phyloP scores from a whole-genome alignment of 2,797 vertebrate genomes.

The Lemur catta region DNA sequence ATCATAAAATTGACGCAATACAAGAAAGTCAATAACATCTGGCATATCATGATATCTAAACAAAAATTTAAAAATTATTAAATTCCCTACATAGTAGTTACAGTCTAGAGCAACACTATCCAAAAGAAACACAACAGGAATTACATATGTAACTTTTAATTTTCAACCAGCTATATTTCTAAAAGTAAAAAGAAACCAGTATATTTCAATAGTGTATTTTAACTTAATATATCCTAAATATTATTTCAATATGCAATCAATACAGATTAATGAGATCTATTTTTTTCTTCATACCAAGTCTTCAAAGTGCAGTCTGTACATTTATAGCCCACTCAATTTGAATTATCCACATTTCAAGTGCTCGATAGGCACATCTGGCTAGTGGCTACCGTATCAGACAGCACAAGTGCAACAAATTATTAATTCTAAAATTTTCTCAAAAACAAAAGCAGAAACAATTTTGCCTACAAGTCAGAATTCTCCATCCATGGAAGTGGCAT shows the following conservation, averaged over 20 bases:
- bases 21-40: conserved; percentile 98
- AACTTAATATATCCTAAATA: background rate
- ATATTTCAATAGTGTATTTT: background rate
- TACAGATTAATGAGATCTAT: background rate
- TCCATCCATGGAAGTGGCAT: background rate
- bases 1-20: conserved; percentile 95
- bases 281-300: background rate
- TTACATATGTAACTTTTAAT: background rate
- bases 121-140: background rate
- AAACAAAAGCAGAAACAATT: background rate
- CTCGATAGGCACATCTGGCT: background rate
- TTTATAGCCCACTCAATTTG: background rate
- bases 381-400: background rate
- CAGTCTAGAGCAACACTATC: background rate
- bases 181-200: conserved; percentile 3
- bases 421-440: background rate
- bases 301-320: background rate
- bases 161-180: background rate
- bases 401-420: background rate
- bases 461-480: background rate
- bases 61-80: background rate
- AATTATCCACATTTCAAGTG: background rate
- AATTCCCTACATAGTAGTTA: background rate
- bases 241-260: background rate
- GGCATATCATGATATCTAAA: conserved; percentile 98